Percentiles rank a stretch among this genome's conserved stretches.
phyloP scores from a whole-genome alignment of 1,140 invertebrate species.

The Drosophila prosaltans region DNA sequence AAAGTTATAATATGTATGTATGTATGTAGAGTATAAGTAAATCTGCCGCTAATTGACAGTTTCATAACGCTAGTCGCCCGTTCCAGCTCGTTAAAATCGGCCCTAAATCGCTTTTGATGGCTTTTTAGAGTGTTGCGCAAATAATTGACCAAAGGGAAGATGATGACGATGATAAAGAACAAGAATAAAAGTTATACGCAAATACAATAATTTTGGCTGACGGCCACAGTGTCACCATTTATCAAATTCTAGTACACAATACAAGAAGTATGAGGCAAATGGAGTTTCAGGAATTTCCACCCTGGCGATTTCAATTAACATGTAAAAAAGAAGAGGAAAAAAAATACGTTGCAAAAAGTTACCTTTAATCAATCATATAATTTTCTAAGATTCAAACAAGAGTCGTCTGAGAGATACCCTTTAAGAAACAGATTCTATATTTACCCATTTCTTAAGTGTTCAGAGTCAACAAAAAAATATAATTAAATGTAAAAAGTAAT shows the following conservation, averaged over 20 bases:
- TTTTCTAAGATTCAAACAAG: not conserved
- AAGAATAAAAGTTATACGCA: constrained; percentile 39
- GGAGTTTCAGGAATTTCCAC: not conserved
- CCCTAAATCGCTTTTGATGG: constrained; percentile 36
- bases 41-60: constrained; percentile 77
- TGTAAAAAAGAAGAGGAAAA: not conserved
- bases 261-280: not conserved
- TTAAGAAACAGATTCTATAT: too few species aligned
- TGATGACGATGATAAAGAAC: constrained; percentile 19
- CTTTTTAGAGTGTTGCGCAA: constrained; percentile 71
- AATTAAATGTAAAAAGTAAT: too few species aligned
- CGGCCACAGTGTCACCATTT: constrained; percentile 47
- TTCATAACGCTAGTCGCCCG: constrained; percentile 41
- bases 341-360: constrained; percentile 22
- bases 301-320: constrained; percentile 67
- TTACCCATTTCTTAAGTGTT: too few species aligned
- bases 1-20: constrained; percentile 44
- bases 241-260: constrained; percentile 43
- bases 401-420: not conserved
- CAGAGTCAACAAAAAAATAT: too few species aligned
- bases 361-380: constrained; percentile 63
- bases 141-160: constrained; percentile 45
- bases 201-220: constrained; percentile 53
- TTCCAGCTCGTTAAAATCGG: constrained; percentile 59
- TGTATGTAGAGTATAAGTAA: constrained; percentile 15